Percentiles rank a stretch among this genome's conserved stretches.
Evolutionary conservation across 2,113 vertebrate species (phyloP).

Genomic region (Echinops telfairi): DNA sequence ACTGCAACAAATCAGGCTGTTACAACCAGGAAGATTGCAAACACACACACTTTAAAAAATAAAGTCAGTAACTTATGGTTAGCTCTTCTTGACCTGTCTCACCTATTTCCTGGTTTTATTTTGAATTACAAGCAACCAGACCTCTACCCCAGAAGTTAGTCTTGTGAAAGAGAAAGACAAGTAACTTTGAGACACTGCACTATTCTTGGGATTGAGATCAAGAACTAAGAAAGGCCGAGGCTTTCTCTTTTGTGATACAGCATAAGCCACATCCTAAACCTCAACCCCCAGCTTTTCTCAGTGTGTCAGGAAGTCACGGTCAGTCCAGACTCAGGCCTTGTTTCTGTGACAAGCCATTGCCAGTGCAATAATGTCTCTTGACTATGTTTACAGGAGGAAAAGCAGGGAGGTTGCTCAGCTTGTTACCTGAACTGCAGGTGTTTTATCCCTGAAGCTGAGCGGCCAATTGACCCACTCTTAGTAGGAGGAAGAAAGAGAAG

Average conservation of each 20-base stretch:
- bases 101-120: constrained; percentile 58
- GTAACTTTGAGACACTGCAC: background rate
- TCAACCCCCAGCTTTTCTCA: constrained; percentile 63
- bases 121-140: background rate
- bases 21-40: background rate
- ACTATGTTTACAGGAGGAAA: background rate
- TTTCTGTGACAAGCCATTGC: background rate
- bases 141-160: background rate
- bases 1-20: background rate
- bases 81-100: background rate
- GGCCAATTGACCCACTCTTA: no score
- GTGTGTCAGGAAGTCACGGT: background rate
- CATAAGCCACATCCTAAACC: constrained; percentile 61
- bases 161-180: background rate
- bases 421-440: background rate
- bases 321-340: background rate
- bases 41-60: background rate
- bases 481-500: no score
- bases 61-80: background rate
- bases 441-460: no score
- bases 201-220: background rate
- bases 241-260: constrained; percentile 47
- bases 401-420: background rate
- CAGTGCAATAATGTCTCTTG: background rate
- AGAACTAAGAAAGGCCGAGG: constrained; percentile 27